Evolutionary conservation across 1,140 invertebrate genomes (phyloP), one percentile per base, ranked within the genome.

Genomic region (Zaprionus lachaisei): DNA sequence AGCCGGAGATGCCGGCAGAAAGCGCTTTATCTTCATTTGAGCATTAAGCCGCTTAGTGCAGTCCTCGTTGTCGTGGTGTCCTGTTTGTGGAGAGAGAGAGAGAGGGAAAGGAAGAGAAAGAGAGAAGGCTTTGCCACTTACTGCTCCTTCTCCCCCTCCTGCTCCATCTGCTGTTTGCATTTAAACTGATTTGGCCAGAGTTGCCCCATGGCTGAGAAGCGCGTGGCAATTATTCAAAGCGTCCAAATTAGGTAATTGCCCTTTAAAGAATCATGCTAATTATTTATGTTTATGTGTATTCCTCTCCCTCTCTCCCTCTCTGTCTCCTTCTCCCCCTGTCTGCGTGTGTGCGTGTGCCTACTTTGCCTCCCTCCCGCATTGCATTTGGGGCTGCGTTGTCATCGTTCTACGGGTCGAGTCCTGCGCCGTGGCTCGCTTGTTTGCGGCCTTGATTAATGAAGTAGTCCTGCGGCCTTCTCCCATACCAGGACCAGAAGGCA

Each of bases 241-340:
- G 79, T 82, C 73, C 79, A 90, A 90, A 90, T 85, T 90, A 91
- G 85, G 82, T 91, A 90, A 90, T 90, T 90, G 85, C 81, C 85
- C 86, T 91, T 90, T 90, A 91, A 90, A 90, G 85, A 91, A 91
- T 91, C 85, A 80, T 82, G 81, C 86, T 82, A 91, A 91, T 90
- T 90, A 90, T 90, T 91, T 91, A 90, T 90, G 86, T 81, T 82
- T 90, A 85, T 85, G 76, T 68, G 73, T 79, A 22, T 49, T 55
- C 24, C 5, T 26, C 4, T 24, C 51, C 2, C 22, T 54, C 22
- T 24, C 20, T 14, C 11, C 31, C 0, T 14, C 20, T 15, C 14
- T 54, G 5, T 14, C 22, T 54, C 49, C 22, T 11, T 54, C 20
- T 4, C 20, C 7, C 44, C 15, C 5, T 54, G 4, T 54, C 7